Conservation (phyloP, 2,113 vertebrate genomes). For the Scatophagus argus region DNA sequence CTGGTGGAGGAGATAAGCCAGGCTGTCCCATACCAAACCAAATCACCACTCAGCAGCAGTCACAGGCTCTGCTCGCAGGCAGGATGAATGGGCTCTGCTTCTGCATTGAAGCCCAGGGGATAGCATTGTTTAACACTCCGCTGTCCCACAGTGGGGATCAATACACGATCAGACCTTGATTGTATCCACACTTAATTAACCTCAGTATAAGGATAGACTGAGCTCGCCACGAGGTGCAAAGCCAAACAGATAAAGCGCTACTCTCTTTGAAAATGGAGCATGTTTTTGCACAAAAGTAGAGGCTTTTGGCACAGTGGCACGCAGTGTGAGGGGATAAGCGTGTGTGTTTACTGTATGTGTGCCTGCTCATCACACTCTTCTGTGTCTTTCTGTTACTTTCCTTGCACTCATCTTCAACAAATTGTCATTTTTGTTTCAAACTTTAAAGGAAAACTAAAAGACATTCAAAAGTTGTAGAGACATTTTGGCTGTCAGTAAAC, state of each 20-base stretch:
- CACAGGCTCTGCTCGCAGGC: constrained; percentile 50
- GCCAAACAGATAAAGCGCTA: constrained; percentile 47
- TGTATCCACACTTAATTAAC: constrained; percentile 83
- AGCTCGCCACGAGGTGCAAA: constrained; percentile 27
- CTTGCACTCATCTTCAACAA: neutral
- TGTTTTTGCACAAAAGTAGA: constrained; percentile 53
- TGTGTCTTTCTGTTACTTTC: constrained; percentile 6
- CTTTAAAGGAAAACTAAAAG: constrained; percentile 36
- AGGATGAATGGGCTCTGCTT: constrained; percentile 70
- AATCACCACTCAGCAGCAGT: constrained; percentile 73
- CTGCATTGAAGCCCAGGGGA: constrained; percentile 62
- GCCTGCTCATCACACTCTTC: neutral
- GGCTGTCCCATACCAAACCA: constrained; percentile 68
- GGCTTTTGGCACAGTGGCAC: constrained; percentile 42
- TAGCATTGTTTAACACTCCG: constrained; percentile 75
- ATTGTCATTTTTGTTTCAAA: neutral
- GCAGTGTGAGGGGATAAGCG: constrained; percentile 9
- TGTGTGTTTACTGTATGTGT: constrained; percentile 7
- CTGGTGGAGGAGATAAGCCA: constrained; percentile 82
- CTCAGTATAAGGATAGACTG: constrained; percentile 56
- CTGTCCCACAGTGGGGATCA: constrained; percentile 71
- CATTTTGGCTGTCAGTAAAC: constrained; percentile 75
- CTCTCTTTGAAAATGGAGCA: constrained; percentile 57
- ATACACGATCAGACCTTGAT: constrained; percentile 78
- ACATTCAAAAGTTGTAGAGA: constrained; percentile 71